A percentile compares a stretch with the other conserved stretches of the same genome.
Conservation (phyloP, 2,113 vertebrate species). For the Alethe diademata region DNA sequence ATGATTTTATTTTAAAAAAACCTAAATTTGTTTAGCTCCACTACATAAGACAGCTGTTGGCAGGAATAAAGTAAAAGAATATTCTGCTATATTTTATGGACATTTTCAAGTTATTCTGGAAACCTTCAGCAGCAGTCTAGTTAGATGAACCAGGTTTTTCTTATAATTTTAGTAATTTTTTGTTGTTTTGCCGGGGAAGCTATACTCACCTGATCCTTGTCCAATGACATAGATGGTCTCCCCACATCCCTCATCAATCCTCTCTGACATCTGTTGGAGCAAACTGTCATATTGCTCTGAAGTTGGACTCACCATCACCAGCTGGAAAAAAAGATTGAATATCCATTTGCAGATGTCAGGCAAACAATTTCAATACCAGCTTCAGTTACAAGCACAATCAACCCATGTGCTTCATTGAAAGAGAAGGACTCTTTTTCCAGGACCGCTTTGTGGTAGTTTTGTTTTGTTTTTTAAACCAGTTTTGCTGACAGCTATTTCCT, state of each 20-base stretch:
- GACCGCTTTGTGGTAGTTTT: neutral
- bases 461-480: neutral
- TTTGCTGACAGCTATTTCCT: neutral
- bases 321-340: slow-evolving; percentile 75
- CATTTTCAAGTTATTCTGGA: neutral
- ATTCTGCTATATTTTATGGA: neutral
- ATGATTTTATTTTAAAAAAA: neutral
- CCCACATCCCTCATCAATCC: slow-evolving; percentile 96
- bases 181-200: slow-evolving; percentile 9
- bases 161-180: neutral
- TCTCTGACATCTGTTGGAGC: slow-evolving; percentile 90
- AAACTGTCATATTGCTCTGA: slow-evolving; percentile 98
- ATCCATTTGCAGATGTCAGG: neutral
- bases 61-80: neutral
- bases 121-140: neutral
- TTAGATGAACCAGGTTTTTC: neutral
- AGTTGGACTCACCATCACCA: slow-evolving; percentile 94
- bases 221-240: slow-evolving; percentile 99
- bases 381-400: neutral
- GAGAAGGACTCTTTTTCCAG: neutral
- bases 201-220: slow-evolving; percentile 92
- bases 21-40: neutral
- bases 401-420: neutral
- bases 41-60: neutral
- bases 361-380: neutral